Evolutionary conservation across 1,140 invertebrate species (phyloP), one percentile per base, ranked within the genome.

Genomic region (Drosophila tsacasi): DNA sequence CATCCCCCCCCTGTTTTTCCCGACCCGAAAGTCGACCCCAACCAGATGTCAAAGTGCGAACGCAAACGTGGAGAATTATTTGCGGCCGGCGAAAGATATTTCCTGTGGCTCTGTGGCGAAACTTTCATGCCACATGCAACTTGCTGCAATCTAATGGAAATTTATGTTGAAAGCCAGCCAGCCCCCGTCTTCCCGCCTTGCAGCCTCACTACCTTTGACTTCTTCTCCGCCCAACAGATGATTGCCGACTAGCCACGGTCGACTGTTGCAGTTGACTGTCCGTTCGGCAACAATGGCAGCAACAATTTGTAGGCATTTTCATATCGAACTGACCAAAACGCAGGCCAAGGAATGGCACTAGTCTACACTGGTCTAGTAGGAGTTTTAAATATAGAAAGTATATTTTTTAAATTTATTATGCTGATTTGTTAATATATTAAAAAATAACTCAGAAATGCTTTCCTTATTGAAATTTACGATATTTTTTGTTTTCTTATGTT

Each of bases 21-120:
- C 46, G 44, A 30, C 75, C n/a, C 40, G 50, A 65, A 58, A 67
- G 42, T 25, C 66, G 59, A 74, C 39, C 67, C 76, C 46, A 47
- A 63, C 66, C 86, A 81, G 84, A 89, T 89, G 84, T 89, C 84
- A 89, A 89, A 89, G 85, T 89, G 85, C 85, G 85, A 89, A 80
- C 66, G 73, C 84, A 90, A 90, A 89, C 81, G 85, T 90, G 78
- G 81, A 89, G 86, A 90, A 82, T 90, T 90, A 89, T 89, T 90
- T 89, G 85, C 75, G 85, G 78, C 75, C 81, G 81, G 81, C 81
- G 85, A 89, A 89, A 89, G 85, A 89, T 90, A 85, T 89, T 89
- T 89, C 85, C 85, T 89, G 85, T 73, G 77, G 85, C 84, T 73
- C 84, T 73, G 69, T 47, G 67, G 46, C 69, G 67, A 71, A 75